These are phyloP conservation scores for Crematogaster levior DNA, from an alignment of 2,888 invertebrate genomes.

Conservation along the genomic window DNA sequence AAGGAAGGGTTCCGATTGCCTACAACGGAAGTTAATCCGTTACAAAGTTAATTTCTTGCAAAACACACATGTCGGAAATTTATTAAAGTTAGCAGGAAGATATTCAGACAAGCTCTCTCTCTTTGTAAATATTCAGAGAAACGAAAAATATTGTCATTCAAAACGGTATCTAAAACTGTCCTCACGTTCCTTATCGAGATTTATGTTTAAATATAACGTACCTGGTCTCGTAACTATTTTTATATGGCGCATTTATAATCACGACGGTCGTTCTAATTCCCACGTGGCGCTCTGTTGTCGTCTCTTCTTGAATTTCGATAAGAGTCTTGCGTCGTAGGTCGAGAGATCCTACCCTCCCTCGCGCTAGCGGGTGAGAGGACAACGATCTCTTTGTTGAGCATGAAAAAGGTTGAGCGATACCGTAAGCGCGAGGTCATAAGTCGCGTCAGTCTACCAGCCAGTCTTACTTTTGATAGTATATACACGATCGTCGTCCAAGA, in stretches of 20 bases:
- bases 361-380: slow-evolving; percentile 36
- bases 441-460: slow-evolving; percentile 43
- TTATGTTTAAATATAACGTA: background rate
- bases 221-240: background rate
- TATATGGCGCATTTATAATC: background rate
- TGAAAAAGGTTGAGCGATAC: slow-evolving; percentile 50
- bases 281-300: slow-evolving; percentile 18
- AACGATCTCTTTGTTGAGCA: slow-evolving; percentile 56
- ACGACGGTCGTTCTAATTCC: slow-evolving; percentile 2
- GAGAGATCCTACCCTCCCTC: slow-evolving; percentile 32
- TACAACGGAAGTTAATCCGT: slow-evolving; percentile 32
- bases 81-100: background rate
- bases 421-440: slow-evolving; percentile 47
- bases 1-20: slow-evolving; percentile 2
- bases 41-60: slow-evolving; percentile 3
- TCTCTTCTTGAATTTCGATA: slow-evolving; percentile 50
- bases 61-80: background rate
- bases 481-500: slow-evolving; percentile 23
- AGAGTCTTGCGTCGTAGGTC: slow-evolving; percentile 22
- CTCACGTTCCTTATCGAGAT: background rate
- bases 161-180: background rate
- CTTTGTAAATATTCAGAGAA: background rate
- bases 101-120: background rate
- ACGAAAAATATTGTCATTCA: background rate
- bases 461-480: slow-evolving; percentile 50